Evolutionary conservation across 2,888 invertebrate genomes (phyloP).

Genomic region (Chromoteleia sp.): DNA sequence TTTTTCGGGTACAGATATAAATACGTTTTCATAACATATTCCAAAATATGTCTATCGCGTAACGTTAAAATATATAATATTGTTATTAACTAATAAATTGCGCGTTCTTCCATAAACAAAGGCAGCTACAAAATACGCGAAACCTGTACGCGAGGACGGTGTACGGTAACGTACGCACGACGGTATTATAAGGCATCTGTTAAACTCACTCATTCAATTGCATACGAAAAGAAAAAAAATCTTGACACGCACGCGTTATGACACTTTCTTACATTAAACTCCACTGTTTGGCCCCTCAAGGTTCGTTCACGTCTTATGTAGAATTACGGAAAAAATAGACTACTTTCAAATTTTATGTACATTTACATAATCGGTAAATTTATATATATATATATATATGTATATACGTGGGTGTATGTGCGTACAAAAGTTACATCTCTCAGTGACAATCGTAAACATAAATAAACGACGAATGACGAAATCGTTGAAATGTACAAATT

Average conservation of each 20-base stretch:
- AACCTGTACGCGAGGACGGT: constrained; percentile 53
- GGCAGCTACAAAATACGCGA: constrained; percentile 19
- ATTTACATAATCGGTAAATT: constrained; percentile 6
- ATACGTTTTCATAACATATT: constrained; percentile 47
- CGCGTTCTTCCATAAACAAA: constrained; percentile 51
- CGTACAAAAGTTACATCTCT: constrained; percentile 3
- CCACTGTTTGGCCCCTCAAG: constrained; percentile 14
- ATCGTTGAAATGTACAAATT: not conserved
- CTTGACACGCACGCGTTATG: constrained; percentile 26
- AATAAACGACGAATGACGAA: not conserved
- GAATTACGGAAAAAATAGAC: constrained; percentile 23
- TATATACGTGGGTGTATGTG: not conserved
- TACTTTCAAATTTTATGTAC: constrained; percentile 6
- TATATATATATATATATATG: not conserved
- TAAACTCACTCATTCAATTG: constrained; percentile 50
- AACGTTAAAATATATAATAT: constrained; percentile 65
- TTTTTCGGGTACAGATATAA: not conserved
- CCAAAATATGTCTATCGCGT: constrained; percentile 63
- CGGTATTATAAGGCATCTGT: constrained; percentile 44
- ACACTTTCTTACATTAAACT: constrained; percentile 40
- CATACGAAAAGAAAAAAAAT: constrained; percentile 18
- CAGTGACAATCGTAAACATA: not conserved
- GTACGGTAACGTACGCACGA: constrained; percentile 47
- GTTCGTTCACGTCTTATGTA: constrained; percentile 34
- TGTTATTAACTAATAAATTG: constrained; percentile 71